A percentile compares a stretch with the other conserved stretches of the same genome.
phyloP scores from a whole-genome alignment of 1,140 invertebrate species.

The Rhyacophila brunnea region DNA sequence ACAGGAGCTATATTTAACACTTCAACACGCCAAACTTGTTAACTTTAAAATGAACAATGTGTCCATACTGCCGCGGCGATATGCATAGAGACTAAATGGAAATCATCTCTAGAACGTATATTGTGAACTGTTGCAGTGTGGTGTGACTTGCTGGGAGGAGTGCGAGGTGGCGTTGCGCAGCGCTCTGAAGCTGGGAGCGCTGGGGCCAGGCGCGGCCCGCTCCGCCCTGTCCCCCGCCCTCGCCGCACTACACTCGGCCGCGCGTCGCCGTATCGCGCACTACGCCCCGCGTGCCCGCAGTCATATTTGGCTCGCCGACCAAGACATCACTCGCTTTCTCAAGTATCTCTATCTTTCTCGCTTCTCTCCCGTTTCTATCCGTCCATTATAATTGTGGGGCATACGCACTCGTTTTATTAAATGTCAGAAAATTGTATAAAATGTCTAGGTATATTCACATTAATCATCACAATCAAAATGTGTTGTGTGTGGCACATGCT shows the following conservation, averaged over 20 bases:
- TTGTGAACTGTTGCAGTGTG: conserved; percentile 19
- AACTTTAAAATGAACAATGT: too few species aligned
- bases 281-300: conserved; percentile 76
- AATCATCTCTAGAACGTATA: too few species aligned
- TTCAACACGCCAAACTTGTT: too few species aligned
- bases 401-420: background rate
- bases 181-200: conserved; percentile 12
- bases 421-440: too few species aligned
- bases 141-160: conserved; percentile 26
- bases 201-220: conserved; percentile 24
- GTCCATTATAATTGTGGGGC: background rate
- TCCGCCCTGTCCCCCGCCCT: conserved; percentile 21
- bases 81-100: too few species aligned
- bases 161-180: conserved; percentile 24
- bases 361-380: background rate
- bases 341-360: conserved; percentile 55
- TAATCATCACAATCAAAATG: too few species aligned
- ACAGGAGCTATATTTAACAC: too few species aligned
- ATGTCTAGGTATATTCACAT: too few species aligned
- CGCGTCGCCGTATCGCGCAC: conserved; percentile 63
- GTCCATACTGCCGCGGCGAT: too few species aligned
- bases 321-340: conserved; percentile 88
- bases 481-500: too few species aligned
- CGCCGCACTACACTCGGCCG: conserved; percentile 11
- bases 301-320: conserved; percentile 90